Base-by-base conservation (phyloP, 92 coral and sea anemone genomes). In the Micromussa lordhowensis region DNA sequence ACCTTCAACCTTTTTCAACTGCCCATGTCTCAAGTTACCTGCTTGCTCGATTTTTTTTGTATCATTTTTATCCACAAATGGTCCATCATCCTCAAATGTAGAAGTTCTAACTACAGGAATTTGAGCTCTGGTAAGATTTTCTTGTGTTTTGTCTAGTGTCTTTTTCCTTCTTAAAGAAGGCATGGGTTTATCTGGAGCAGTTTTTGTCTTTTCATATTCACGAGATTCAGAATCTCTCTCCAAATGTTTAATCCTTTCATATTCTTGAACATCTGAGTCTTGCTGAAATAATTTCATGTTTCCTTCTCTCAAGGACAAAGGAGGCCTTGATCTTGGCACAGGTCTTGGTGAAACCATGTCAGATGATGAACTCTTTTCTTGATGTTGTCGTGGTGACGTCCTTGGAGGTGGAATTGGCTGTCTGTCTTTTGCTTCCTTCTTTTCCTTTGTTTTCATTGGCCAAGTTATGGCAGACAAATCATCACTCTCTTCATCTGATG, bases 351-450 rank as follows among this genome's bases (percentile, higher is more conserved):
- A 79, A 24, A 44, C 30, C 35, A 57, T 19, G 55, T 87, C 85
- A 16, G 44, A 31, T 6, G 80, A 86, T 14, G 87, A 78, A 14
- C 78, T 86, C 40, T 79, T 64, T 26, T 84, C 88, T 36, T 79
- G 73, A 24, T 82, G 75, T 19, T 76, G 90, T 29, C 80, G 82
- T 3, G 69, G 92, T n/a, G 91, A 86, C 59, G 91, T 66, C 78
- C 91, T 90, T 44, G 94, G 88, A 8, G 84, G 89, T 44, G 88
- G 94, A 7, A 54, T 77, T 13, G 93, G 90, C 38, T 55, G 59
- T 79, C 68, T 70, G 24, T 48, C 78, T 29, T 66, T 38, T 77
- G 16, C 59, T 22, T 68, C 78, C 16, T 64, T 75, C 34, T 75
- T 26, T 87, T 69, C 79, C 31, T 68, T 74, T 54, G 81, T 17